A percentile compares a stretch with the other conserved stretches of the same genome.
Conservation (phyloP, 1,140 invertebrate species). For the Harlomillsia oculata region DNA sequence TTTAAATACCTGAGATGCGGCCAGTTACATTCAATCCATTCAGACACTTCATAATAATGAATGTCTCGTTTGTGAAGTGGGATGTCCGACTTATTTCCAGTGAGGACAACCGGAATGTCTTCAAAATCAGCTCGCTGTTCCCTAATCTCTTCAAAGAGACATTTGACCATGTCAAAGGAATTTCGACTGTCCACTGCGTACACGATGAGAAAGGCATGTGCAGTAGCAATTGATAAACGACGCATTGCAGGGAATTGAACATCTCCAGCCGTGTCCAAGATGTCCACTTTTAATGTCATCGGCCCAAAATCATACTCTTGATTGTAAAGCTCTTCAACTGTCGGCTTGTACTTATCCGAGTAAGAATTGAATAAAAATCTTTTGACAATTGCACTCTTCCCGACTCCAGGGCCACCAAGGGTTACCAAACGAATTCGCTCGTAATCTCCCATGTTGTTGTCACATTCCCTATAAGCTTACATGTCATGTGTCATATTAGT, state of each 20-base stretch:
- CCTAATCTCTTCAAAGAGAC: slow-evolving; percentile 42
- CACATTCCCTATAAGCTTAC: too few relatives aligned
- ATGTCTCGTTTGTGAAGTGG: slow-evolving; percentile 44
- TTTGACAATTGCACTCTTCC: too few relatives aligned
- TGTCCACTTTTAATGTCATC: slow-evolving; percentile 75
- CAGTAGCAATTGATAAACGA: slow-evolving; percentile 73
- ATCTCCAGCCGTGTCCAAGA: slow-evolving; percentile 68
- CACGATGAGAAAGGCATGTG: slow-evolving; percentile 81
- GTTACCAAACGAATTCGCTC: too few relatives aligned
- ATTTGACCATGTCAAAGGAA: slow-evolving; percentile 40
- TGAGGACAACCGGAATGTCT: slow-evolving; percentile 31
- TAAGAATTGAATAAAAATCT: slow-evolving; percentile 77
- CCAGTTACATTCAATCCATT: slow-evolving; percentile 66
- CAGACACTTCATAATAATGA: slow-evolving; percentile 62
- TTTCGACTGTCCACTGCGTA: slow-evolving; percentile 68
- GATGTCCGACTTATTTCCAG: slow-evolving; percentile 27
- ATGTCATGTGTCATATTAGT: too few relatives aligned
- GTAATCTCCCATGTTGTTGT: too few relatives aligned
- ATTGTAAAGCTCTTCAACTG: slow-evolving; percentile 81
- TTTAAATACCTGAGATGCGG: slow-evolving; percentile 54
- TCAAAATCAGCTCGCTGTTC: slow-evolving; percentile 44
- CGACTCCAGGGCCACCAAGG: too few relatives aligned
- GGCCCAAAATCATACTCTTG: slow-evolving; percentile 68
- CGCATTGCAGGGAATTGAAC: slow-evolving; percentile 62
- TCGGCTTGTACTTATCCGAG: slow-evolving; percentile 70